phyloP scores from a whole-genome alignment of 1,140 invertebrate species.

The Protaetia brevitarsis region DNA sequence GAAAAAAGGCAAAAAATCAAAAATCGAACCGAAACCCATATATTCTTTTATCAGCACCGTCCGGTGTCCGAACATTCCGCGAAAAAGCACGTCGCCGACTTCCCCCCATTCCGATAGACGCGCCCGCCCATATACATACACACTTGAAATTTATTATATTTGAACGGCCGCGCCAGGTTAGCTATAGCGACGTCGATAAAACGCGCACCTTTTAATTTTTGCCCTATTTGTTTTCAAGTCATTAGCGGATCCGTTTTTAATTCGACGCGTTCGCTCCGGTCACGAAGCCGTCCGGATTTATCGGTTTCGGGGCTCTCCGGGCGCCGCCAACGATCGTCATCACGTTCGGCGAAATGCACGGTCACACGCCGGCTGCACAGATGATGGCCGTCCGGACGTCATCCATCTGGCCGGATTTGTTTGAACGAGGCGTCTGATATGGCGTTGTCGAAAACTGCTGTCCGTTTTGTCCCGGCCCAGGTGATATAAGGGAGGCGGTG shows the following conservation, averaged over 20 bases:
- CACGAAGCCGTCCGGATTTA: neutral
- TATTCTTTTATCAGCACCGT: conserved; percentile 14
- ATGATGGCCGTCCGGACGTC: neutral
- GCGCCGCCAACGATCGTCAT: neutral
- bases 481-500: no score
- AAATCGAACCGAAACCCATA: neutral
- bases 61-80: neutral
- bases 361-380: neutral
- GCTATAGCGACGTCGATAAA: conserved; percentile 8
- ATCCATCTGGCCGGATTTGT: neutral
- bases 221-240: conserved; percentile 12
- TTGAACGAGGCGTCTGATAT: neutral
- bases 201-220: conserved; percentile 17
- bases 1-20: no score
- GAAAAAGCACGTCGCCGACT: neutral
- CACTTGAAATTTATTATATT: conserved; percentile 13
- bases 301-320: neutral
- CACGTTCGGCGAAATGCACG: neutral
- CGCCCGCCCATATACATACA: neutral
- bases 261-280: conserved; percentile 5
- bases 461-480: no score
- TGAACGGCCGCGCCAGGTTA: neutral
- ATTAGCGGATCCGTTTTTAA: conserved; percentile 16
- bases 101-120: neutral
- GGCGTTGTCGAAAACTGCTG: no score